These are phyloP conservation scores for Notiomystis cincta DNA, from an alignment of 2,113 vertebrate genomes.

Conservation along the genomic window DNA sequence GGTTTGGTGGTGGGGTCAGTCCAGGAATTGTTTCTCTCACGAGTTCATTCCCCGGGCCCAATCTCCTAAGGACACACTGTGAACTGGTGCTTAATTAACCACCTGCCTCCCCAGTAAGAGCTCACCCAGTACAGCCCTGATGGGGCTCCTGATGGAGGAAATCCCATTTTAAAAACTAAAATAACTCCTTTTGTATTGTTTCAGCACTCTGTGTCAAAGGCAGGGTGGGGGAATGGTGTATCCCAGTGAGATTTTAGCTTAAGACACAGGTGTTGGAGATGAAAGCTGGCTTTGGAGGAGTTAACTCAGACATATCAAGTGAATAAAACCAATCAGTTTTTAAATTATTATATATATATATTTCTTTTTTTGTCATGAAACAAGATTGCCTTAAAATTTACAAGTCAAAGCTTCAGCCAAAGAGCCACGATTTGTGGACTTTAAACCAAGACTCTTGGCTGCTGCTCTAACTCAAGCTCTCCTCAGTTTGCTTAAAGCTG, in stretches of 20 bases:
- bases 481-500: not conserved
- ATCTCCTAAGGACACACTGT: constrained; percentile 19
- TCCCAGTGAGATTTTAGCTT: not conserved
- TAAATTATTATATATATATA: not conserved
- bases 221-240: not conserved
- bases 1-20: not conserved
- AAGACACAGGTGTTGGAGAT: not conserved
- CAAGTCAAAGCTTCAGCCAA: not conserved
- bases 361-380: not conserved
- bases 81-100: constrained; percentile 58
- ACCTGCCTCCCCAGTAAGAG: constrained; percentile 3
- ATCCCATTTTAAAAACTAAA: not conserved
- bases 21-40: not conserved
- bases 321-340: not conserved
- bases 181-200: not conserved
- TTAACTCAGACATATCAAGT: not conserved
- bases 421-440: not conserved
- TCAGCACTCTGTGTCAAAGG: not conserved
- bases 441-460: not conserved
- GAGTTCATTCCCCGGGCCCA: constrained; percentile 42
- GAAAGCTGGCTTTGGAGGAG: not conserved
- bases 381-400: not conserved
- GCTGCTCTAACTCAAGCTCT: not conserved
- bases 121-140: not conserved
- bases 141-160: not conserved